Percentiles rank a stretch among this genome's conserved stretches.
phyloP scores from a whole-genome alignment of 2,113 vertebrate species.

The Canis aureus region DNA sequence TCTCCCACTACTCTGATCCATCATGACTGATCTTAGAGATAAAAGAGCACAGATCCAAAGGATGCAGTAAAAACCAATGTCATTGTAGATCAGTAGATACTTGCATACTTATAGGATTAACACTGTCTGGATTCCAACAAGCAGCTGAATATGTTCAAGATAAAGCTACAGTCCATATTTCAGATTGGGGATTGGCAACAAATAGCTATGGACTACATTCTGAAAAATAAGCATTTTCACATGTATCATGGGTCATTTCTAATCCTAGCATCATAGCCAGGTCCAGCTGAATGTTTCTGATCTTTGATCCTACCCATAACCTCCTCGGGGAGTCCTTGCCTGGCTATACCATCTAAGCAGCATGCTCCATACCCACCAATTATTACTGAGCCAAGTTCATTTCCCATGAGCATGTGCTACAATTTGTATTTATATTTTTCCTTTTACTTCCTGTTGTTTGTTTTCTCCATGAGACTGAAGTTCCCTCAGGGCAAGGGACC shows the following conservation, averaged over 20 bases:
- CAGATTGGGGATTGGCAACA: conserved; percentile 23
- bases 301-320: not conserved
- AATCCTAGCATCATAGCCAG: not conserved
- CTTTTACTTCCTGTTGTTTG: not conserved
- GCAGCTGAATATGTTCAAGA: conserved; percentile 62
- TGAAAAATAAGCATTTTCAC: conserved; percentile 64
- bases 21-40: conserved; percentile 6
- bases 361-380: not conserved
- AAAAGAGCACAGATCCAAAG: conserved; percentile 45
- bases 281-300: not conserved
- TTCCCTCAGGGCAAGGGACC: not conserved
- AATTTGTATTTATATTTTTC: not conserved
- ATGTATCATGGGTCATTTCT: not conserved
- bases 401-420: not conserved
- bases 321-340: not conserved
- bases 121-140: conserved; percentile 63
- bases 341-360: not conserved
- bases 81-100: conserved; percentile 55
- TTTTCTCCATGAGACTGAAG: not conserved
- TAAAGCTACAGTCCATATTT: conserved; percentile 58
- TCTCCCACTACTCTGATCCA: not conserved
- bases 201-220: not conserved
- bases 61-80: not conserved
- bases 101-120: conserved; percentile 69
- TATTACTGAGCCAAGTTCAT: not conserved